Evolutionary conservation across 1,140 invertebrate species (phyloP), one percentile per base, ranked within the genome.

Genomic region (Homalodisca vitripennis): DNA sequence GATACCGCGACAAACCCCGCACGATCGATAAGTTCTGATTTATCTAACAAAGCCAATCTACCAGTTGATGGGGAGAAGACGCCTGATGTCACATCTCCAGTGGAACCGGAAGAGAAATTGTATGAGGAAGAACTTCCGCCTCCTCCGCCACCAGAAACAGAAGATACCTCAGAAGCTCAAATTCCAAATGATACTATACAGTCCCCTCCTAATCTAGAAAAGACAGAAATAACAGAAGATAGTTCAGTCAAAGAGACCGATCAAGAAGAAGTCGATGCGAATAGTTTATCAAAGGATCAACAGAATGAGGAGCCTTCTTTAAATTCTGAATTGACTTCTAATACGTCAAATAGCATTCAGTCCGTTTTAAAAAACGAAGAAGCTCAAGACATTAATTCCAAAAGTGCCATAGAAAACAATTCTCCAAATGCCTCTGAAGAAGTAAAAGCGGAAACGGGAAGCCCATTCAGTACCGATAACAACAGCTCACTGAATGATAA

Each of bases 21-120:
- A 27, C 26, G 22, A 29, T 60, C 55, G 2, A 60, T 60, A 2
- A 60, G 55, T 60, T 60, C 55, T 2, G 55, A 60, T 13, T 30
- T 60, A n/a, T 60, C 55, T 12, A 60, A 26, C 55, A 60, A 60
- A 60, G 55, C 55, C 13, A 60, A 60, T 60, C 55, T 60, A 3
- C 55, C 55, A 22, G 26, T 60, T 27, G 55, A 60, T 60, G 55
- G 55, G 10, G 55, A 60, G n/a, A 60, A 60, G 55, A 60, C 55
- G 6, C 55, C 55, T 27, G 55, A 60, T 12, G 55, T 65, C 2
- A 6, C 34, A 30, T 48, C 60, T 6, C 20, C 60, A 1, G 41
- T 12, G 14, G 34, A 51, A 20, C 10, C 55, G 14, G 27, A 17
- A 41, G 10, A 22, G 3, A 60, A 46, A 6, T 6, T 60, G 2